Evolutionary conservation across 1,140 invertebrate genomes (phyloP).

Genomic region (Asbolus verrucosus): DNA sequence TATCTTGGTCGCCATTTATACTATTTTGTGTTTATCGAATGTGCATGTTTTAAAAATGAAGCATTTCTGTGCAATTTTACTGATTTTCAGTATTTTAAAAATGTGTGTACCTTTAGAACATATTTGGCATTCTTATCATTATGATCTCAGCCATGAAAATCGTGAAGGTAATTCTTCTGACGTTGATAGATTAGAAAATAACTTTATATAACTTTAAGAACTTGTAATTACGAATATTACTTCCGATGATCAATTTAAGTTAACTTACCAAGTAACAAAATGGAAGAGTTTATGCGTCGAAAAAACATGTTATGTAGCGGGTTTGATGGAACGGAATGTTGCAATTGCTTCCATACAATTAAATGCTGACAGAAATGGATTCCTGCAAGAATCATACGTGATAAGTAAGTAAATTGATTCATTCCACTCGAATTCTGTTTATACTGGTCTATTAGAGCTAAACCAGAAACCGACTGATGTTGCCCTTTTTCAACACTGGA

Average conservation of each 20-base stretch:
- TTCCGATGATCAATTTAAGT: conserved; percentile 36
- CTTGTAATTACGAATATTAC: conserved; percentile 50
- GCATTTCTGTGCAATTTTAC: conserved; percentile 1
- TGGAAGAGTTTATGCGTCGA: conserved; percentile 52
- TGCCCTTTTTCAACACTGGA: conserved; percentile 30
- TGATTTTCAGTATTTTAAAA: conserved; percentile 35
- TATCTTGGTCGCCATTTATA: neutral
- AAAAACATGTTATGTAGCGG: conserved; percentile 47
- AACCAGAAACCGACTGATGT: conserved; percentile 5
- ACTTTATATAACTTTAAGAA: conserved; percentile 44
- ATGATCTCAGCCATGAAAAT: conserved; percentile 42
- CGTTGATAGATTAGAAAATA: no score
- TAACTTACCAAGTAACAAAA: conserved; percentile 40
- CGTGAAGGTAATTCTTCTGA: conserved; percentile 50
- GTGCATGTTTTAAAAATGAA: conserved; percentile 11
- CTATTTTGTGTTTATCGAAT: neutral
- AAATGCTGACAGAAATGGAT: neutral
- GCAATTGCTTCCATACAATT: conserved; percentile 5
- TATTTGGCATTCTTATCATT: conserved; percentile 50
- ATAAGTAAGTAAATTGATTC: neutral
- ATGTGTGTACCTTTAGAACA: conserved; percentile 45
- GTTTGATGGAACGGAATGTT: conserved; percentile 35
- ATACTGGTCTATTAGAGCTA: conserved; percentile 1
- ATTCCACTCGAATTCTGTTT: neutral
- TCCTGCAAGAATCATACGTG: neutral